A percentile compares a stretch with the other conserved stretches of the same genome.
Conservation (phyloP, 2,113 vertebrate species). For the Melospiza melodia region DNA sequence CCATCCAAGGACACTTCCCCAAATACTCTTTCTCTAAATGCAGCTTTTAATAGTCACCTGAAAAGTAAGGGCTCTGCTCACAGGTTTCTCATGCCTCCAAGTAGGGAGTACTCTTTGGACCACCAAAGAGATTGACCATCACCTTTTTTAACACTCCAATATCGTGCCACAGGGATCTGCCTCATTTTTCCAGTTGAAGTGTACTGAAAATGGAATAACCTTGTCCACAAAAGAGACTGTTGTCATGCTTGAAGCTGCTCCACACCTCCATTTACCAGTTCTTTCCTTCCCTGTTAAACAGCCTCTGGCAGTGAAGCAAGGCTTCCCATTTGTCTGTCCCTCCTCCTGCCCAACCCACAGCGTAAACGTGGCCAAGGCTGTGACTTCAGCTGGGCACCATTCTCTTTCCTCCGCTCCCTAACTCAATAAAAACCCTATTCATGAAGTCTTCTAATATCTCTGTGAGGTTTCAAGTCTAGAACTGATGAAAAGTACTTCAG, state of each 20-base stretch:
- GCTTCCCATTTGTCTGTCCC: not conserved
- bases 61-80: not conserved
- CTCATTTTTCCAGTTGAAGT: not conserved
- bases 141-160: not conserved
- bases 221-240: not conserved
- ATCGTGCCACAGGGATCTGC: not conserved
- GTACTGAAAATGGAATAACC: not conserved
- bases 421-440: not conserved
- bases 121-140: not conserved
- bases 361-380: not conserved
- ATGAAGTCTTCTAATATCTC: not conserved
- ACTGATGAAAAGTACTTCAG: not conserved
- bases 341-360: not conserved
- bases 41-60: not conserved
- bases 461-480: not conserved
- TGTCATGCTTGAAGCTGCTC: not conserved
- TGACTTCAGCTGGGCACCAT: not conserved
- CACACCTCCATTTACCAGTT: not conserved
- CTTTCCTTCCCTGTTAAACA: not conserved
- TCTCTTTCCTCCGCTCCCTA: not conserved
- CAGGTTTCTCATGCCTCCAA: not conserved
- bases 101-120: not conserved
- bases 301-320: not conserved
- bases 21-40: not conserved
- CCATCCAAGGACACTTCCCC: not conserved